These are phyloP conservation scores for Dendroctonus ponderosae DNA, from an alignment of 1,140 invertebrate genomes.

Conservation along the genomic window DNA sequence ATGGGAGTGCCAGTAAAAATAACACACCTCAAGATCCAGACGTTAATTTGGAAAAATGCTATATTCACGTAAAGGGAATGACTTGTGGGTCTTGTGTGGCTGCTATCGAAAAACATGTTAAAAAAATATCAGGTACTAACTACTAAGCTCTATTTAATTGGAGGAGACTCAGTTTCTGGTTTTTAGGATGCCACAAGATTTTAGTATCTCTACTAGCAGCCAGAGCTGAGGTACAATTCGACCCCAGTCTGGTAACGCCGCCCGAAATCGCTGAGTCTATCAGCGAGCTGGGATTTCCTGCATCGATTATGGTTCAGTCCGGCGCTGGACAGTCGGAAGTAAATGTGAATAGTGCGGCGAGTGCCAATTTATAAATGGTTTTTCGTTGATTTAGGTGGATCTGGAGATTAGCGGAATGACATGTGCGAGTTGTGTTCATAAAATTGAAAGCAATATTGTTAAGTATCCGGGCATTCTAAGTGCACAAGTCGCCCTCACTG, in stretches of 20 bases:
- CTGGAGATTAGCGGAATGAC: slow-evolving; percentile 92
- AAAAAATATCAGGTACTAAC: slow-evolving; percentile 67
- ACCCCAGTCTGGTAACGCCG: slow-evolving; percentile 70
- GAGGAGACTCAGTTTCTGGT: not conserved
- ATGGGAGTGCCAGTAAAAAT: slow-evolving; percentile 15
- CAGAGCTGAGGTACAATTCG: slow-evolving; percentile 90
- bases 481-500: slow-evolving; percentile 84
- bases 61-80: slow-evolving; percentile 83
- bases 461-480: slow-evolving; percentile 77
- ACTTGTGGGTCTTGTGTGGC: slow-evolving; percentile 96
- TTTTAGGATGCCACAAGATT: slow-evolving; percentile 76
- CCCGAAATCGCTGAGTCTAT: slow-evolving; percentile 81
- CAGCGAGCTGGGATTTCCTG: slow-evolving; percentile 84
- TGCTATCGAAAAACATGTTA: slow-evolving; percentile 92
- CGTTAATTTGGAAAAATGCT: slow-evolving; percentile 64
- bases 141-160: not conserved
- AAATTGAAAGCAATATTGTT: slow-evolving; percentile 83
- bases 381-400: slow-evolving; percentile 32
- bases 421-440: slow-evolving; percentile 94
- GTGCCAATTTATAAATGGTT: not conserved
- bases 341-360: not conserved
- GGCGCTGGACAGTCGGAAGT: slow-evolving; percentile 68
- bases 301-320: slow-evolving; percentile 73
- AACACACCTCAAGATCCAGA: slow-evolving; percentile 35
- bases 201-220: slow-evolving; percentile 89